Evolutionary conservation across 2,797 vertebrate species (phyloP), one percentile per base, ranked within the genome.

Genomic region (Sciurus vulgaris): DNA sequence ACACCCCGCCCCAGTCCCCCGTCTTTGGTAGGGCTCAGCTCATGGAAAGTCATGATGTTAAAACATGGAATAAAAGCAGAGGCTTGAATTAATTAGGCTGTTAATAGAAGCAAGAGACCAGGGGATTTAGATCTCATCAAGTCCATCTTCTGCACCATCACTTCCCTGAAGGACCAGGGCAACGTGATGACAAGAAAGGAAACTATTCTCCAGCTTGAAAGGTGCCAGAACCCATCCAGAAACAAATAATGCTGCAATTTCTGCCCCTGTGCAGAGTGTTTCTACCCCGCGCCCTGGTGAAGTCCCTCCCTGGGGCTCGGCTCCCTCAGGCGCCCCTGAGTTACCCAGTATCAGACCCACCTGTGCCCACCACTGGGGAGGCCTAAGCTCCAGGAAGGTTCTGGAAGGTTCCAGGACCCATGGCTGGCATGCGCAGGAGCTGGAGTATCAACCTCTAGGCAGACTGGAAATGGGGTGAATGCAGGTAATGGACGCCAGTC

Each of bases 111-210:
- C 54, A 1, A n/a, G 84, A 14, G n/a, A 10, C 0, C 0, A 2
- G 33, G 73, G 47, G 30, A 24, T 63, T 47, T 44, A 38, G 76
- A 70, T 18, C 28, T 70, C 30, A 38, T 12, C 18, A 0, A 24
- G 30, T 4, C 2, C 0, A 0, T 11, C 67, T 72, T 65, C 7
- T 2, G 30, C 5, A 7, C 69, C 4, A 9, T 30, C 0, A 0
- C 84, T 6, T 47, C 63, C 89, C 78, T 0, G 78, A 63, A 49
- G 63, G 41, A 12, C 83, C 33, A 20, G 13, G n/a, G 3, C 2
- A 35, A 22, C 1, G 0, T 59, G 26, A 41, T 0, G 65, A 86
- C 86, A 78, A 49, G 77, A 72, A 35, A 63, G 41, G 33, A 35
- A 56, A 76, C 28, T 85, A n/a, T n/a, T 83, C 35, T 65, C 44